Base-by-base conservation (phyloP, 2,888 invertebrate genomes). In the Apamea monoglypha region DNA sequence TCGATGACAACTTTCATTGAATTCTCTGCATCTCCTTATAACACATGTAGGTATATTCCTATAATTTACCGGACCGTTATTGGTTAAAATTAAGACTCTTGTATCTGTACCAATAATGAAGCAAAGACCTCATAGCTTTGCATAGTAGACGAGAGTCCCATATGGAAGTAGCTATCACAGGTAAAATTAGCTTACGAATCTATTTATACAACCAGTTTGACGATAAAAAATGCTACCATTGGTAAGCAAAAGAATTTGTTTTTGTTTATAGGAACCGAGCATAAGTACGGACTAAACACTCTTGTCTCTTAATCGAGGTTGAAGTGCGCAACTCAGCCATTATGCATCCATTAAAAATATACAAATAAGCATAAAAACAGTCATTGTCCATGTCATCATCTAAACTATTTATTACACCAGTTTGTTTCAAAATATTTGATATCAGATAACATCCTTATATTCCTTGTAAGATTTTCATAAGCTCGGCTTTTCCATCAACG, bases 311-410 rank as follows among this genome's bases (percentile, higher is more conserved):
- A 59, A 71, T 78, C 40, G 29, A 68, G 71, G 67, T 72, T 53
- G 44, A 67, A 71, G 25, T 81, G 71, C 67, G 77, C 71, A 77
- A 84, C 67, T 53, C 1, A 16, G 21, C 32, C 21, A 81, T 74
- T 81, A 83, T 14, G 32, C 74, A 50, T 76, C 72, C 69, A 81
- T 84, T 84, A 76, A 81, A 83, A 81, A 70, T 76, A 69, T 83
- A 72, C 63, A 76, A 81, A 66, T 47, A 63, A 10, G 0, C 36
- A 64, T 66, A 61, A 75, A 74, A 76, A 81, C 59, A 44, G 73
- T 70, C 3, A 70, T 64, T 73, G 50, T 66, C n/a, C 40, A 68
- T 63, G 69, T 70, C 69, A 73, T 74, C 76, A 67, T 50, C 36
- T 56, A 67, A 74, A 80, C 59, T 74, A 70, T 72, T 71, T 68